These are phyloP conservation scores for Julus scandinavius DNA, from an alignment of 2,888 invertebrate species.

Conservation along the genomic window DNA sequence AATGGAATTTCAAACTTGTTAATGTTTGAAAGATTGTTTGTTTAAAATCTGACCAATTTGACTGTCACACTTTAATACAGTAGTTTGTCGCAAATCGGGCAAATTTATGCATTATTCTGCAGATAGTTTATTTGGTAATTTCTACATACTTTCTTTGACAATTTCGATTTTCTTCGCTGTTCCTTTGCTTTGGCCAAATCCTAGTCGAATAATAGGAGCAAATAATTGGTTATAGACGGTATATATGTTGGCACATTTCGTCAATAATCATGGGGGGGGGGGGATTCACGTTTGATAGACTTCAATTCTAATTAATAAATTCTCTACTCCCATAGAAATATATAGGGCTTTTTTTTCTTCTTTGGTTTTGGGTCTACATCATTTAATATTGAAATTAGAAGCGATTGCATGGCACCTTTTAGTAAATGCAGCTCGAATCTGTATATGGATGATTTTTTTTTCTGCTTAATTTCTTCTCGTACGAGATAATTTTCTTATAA, in stretches of 20 bases:
- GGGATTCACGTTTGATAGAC: slow-evolving; percentile 4
- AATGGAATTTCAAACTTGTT: too few relatives aligned
- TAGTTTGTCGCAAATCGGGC: too few relatives aligned
- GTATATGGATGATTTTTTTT: background rate
- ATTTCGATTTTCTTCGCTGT: background rate
- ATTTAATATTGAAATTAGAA: slow-evolving; percentile 33
- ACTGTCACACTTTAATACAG: too few relatives aligned
- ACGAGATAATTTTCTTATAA: slow-evolving; percentile 20
- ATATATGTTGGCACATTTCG: background rate
- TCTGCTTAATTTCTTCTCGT: background rate
- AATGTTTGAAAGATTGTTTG: too few relatives aligned
- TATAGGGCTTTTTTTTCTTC: background rate
- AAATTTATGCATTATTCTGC: too few relatives aligned
- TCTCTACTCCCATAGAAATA: background rate
- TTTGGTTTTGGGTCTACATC: background rate
- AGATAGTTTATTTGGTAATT: too few relatives aligned
- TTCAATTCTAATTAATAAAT: background rate
- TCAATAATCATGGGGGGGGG: background rate
- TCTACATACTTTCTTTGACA: background rate
- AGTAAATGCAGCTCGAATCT: background rate
- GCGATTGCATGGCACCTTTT: slow-evolving; percentile 11
- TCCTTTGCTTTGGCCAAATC: background rate
- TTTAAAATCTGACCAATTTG: too few relatives aligned
- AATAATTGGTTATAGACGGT: too few relatives aligned
- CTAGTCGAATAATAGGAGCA: background rate